Percentiles rank a stretch among this genome's conserved stretches.
phyloP scores from a whole-genome alignment of 2,888 invertebrate species.

The Lycaena phlaeas region DNA sequence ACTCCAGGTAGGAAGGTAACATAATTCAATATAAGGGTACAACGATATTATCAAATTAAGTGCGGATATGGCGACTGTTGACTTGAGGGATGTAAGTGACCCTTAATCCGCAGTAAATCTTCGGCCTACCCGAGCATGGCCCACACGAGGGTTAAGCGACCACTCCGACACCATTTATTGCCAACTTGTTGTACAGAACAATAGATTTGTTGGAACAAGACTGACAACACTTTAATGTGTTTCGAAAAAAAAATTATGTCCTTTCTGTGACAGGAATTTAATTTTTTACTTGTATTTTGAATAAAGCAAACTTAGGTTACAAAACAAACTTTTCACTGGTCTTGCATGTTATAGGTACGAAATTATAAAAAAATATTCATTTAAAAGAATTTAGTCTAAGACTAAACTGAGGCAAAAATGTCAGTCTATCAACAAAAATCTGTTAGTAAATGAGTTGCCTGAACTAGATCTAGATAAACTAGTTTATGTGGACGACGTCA shows the following conservation, averaged over 20 bases:
- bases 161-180: conserved; percentile 64
- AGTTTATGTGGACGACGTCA: too few species aligned
- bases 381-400: too few species aligned
- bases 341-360: too few species aligned
- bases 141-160: conserved; percentile 52
- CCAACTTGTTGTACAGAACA: conserved; percentile 37
- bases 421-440: too few species aligned
- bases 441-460: too few species aligned
- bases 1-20: conserved; percentile 15
- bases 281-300: neutral
- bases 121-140: conserved; percentile 32
- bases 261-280: conserved; percentile 8
- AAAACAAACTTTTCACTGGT: too few species aligned
- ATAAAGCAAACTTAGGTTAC: too few species aligned
- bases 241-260: too few species aligned
- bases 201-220: conserved; percentile 24
- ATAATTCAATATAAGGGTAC: conserved; percentile 39
- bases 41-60: conserved; percentile 54
- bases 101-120: conserved; percentile 71
- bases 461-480: too few species aligned
- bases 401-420: too few species aligned
- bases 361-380: too few species aligned
- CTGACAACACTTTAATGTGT: conserved; percentile 17
- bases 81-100: conserved; percentile 67
- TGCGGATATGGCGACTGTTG: conserved; percentile 55